phyloP scores from a whole-genome alignment of 2,888 invertebrate genomes.

The Ceriagrion tenellum region DNA sequence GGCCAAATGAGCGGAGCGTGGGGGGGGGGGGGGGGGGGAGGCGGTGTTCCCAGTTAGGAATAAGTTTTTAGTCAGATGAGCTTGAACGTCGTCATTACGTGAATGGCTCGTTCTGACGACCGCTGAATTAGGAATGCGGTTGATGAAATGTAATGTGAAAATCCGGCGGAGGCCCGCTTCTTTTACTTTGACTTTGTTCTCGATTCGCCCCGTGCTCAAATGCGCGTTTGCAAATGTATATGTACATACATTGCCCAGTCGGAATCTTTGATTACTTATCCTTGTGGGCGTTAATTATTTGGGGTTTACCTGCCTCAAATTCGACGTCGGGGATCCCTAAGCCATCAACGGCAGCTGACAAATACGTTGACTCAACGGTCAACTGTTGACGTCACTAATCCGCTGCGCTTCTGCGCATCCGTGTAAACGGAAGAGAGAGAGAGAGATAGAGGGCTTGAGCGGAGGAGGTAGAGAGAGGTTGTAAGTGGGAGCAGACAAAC shows the following conservation, averaged over 20 bases:
- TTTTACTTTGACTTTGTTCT: neutral
- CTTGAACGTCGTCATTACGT: neutral
- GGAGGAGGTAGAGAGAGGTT: neutral
- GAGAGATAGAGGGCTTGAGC: neutral
- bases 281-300: neutral
- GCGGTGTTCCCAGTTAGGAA: neutral
- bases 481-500: neutral
- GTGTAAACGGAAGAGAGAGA: slow-evolving; percentile 3
- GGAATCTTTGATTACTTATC: slow-evolving; percentile 24
- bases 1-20: too few relatives aligned
- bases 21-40: too few relatives aligned
- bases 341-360: neutral
- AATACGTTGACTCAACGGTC: neutral
- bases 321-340: neutral
- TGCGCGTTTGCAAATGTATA: neutral
- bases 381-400: slow-evolving; percentile 22
- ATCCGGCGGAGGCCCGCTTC: neutral
- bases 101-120: too few relatives aligned
- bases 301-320: neutral
- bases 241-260: neutral
- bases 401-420: neutral
- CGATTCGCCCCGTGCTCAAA: neutral
- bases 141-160: neutral
- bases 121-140: neutral
- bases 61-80: neutral